A percentile compares a stretch with the other conserved stretches of the same genome.
Conservation (phyloP, 2,888 invertebrate genomes). For the Lutraria lutraria region DNA sequence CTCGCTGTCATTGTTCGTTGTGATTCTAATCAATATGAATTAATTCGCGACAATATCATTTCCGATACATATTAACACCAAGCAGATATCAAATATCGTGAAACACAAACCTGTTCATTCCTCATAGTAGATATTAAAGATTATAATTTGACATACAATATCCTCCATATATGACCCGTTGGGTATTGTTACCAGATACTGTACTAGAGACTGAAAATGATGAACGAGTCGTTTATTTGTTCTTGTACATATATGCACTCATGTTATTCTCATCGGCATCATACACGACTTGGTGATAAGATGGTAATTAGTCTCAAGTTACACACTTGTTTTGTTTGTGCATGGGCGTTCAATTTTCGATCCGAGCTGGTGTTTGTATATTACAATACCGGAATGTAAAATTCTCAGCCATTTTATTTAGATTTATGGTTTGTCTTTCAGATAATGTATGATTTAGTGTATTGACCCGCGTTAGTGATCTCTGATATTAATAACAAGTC, state of each 20-base stretch:
- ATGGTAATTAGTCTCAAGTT: neutral
- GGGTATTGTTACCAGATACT: neutral
- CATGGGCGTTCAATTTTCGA: no score
- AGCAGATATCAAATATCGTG: neutral
- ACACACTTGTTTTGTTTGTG: neutral
- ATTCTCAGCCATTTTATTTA: no score
- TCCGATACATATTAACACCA: neutral
- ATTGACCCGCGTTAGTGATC: no score
- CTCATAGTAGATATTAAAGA: neutral
- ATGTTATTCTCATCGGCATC: neutral
- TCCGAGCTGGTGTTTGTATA: no score
- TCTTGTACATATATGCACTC: neutral
- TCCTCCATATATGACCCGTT: neutral
- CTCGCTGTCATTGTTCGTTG: neutral
- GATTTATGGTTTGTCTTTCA: no score
- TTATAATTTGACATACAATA: constrained; percentile 9
- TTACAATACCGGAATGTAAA: no score
- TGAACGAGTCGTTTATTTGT: neutral
- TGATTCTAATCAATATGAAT: constrained; percentile 15
- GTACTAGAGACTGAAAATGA: neutral
- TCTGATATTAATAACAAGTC: no score
- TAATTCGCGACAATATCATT: neutral
- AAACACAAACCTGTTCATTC: neutral
- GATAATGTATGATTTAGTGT: no score
- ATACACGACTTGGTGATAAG: neutral